Conservation (phyloP, 2,797 vertebrate genomes). For the Amblyraja radiata region DNA sequence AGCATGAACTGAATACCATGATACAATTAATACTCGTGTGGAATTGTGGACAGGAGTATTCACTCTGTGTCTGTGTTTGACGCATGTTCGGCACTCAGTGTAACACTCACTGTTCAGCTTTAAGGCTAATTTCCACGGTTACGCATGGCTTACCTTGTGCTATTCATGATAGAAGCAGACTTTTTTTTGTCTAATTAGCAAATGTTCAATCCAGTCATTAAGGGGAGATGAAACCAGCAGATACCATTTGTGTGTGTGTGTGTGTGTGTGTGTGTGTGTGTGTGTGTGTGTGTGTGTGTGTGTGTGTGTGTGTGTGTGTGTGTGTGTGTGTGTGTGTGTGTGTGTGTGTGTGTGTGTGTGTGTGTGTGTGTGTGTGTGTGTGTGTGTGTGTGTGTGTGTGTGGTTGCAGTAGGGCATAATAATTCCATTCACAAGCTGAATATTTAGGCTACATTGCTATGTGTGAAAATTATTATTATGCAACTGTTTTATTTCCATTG, state of each 20-base stretch:
- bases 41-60: not conserved
- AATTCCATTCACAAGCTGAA: not conserved
- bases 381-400: too few relatives aligned
- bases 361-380: too few relatives aligned
- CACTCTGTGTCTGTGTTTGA: not conserved
- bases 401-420: not conserved
- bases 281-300: too few relatives aligned
- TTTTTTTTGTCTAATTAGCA: not conserved
- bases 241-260: not conserved
- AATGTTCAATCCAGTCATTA: conserved; percentile 14
- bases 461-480: not conserved
- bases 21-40: not conserved
- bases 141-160: not conserved
- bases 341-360: too few relatives aligned
- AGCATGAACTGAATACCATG: not conserved
- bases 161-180: not conserved
- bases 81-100: not conserved
- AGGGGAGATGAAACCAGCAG: not conserved
- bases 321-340: too few relatives aligned
- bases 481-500: not conserved
- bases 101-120: not conserved
- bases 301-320: too few relatives aligned
- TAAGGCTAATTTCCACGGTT: not conserved
- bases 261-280: too few relatives aligned
- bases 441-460: not conserved